Evolutionary conservation across 2,888 invertebrate species (phyloP).

Genomic region (Lasiommata megera): DNA sequence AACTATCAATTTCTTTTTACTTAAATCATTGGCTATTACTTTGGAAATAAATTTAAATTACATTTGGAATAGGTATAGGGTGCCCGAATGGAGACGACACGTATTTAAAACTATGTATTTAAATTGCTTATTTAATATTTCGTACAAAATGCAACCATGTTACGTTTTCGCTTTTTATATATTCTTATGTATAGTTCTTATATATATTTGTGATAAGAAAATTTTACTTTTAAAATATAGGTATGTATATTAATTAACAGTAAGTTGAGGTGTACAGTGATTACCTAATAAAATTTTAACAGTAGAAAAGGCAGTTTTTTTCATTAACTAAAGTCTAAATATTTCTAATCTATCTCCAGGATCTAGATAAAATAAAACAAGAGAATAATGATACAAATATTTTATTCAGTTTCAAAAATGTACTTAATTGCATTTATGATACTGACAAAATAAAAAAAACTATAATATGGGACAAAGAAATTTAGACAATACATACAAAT

Average conservation of each 20-base stretch:
- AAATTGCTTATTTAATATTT: not conserved
- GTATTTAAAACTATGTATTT: not conserved
- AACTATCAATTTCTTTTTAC: too few relatives aligned
- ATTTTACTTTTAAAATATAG: conserved; percentile 37
- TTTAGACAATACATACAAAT: conserved; percentile 47
- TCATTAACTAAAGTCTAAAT: not conserved
- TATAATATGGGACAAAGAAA: conserved; percentile 48
- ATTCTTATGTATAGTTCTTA: conserved; percentile 9
- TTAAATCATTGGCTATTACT: too few relatives aligned
- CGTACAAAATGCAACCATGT: not conserved
- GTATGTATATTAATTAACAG: conserved; percentile 32
- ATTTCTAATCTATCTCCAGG: not conserved
- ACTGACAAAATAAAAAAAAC: conserved; percentile 58
- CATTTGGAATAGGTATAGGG: too few relatives aligned
- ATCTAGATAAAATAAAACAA: conserved; percentile 25
- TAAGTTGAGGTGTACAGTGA: conserved; percentile 42
- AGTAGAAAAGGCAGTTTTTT: conserved; percentile 29
- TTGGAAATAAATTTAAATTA: too few relatives aligned
- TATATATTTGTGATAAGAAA: conserved; percentile 31
- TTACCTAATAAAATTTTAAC: conserved; percentile 42
- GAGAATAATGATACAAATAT: conserved; percentile 37
- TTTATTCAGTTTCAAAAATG: conserved; percentile 42
- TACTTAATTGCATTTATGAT: conserved; percentile 51
- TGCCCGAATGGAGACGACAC: too few relatives aligned
- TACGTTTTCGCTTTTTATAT: conserved; percentile 6